Conservation (phyloP, 1,140 invertebrate genomes). For the Trichomalopsis sarcophagae region DNA sequence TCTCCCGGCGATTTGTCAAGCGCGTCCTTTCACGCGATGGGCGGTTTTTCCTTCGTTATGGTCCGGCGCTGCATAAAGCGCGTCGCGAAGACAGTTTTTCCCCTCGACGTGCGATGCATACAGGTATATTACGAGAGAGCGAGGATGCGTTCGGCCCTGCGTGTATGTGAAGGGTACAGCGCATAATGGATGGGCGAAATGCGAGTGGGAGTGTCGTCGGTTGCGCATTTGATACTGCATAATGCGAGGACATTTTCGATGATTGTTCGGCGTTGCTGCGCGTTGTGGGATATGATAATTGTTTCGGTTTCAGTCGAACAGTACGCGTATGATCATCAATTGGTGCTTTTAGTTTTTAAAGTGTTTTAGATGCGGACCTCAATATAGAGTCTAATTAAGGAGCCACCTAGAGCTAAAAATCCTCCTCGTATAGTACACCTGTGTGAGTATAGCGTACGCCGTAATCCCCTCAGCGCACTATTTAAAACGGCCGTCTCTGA, state of each 20-base stretch:
- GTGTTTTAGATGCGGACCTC: no score
- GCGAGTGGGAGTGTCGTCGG: not conserved
- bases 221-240: not conserved
- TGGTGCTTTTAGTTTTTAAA: no score
- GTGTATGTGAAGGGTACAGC: no score
- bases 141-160: not conserved
- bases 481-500: not conserved
- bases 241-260: no score
- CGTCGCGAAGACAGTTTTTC: not conserved
- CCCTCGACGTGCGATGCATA: not conserved
- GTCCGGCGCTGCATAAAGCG: not conserved
- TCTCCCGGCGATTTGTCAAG: slow-evolving; percentile 20
- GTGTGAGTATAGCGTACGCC: no score
- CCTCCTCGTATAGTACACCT: no score
- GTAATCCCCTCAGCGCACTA: not conserved
- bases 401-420: no score
- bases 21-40: not conserved
- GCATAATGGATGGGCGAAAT: not conserved
- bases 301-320: no score
- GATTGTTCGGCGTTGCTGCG: no score
- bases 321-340: no score
- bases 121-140: not conserved
- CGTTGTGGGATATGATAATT: no score
- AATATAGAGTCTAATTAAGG: no score
- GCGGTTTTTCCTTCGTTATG: slow-evolving; percentile 16